Evolutionary conservation across 2,888 invertebrate genomes (phyloP), one percentile per base, ranked within the genome.

Genomic region (Ypsolopha sequella): DNA sequence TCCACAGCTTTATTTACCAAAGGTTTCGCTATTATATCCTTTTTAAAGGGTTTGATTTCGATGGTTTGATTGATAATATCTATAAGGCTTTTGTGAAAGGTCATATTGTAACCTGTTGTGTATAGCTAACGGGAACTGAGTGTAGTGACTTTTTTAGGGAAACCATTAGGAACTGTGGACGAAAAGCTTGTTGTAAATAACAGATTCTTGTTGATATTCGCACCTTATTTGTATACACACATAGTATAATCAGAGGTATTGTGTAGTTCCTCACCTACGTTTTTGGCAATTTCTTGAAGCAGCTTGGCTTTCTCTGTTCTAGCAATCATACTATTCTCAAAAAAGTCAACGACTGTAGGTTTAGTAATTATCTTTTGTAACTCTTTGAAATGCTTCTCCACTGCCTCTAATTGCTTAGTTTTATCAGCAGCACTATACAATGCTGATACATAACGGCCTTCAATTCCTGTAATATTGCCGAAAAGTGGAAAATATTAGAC

Each of bases 391-490:
- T 70, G 57, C 56, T 70, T 64, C 51, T 80, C 80, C 1, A 72
- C 72, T 7, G 66, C 60, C 0, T 81, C 76, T 1, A 81, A 52
- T 52, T 82, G 63, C 0, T 73, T 68, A 62, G 59, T 66, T 56
- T 79, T 66, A 1, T 60, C 51, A 33, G 74, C 72, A 6, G 80
- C 81, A 39, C 78, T 77, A 53, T 74, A 84, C 2, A 84, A 56
- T 1, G 82, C 80, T 3, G 73, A 55, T 6, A 80, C 80, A 47
- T 81, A 84, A 1, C 77, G 69, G 0, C 82, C 82, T 63, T 78
- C 78, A 24, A 77, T 59, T 43, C 81, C 81, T 80, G 48, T 14
- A 48, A 7, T 6, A 13, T 4, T 36, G 9, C 3, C 35, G 36
- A 11, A n/a, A 41, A 24, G 6, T 43, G n/a, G 43, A 7, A 43